Evolutionary conservation across 1,140 invertebrate species (phyloP), one percentile per base, ranked within the genome.

Genomic region (Brachionus angularis): DNA sequence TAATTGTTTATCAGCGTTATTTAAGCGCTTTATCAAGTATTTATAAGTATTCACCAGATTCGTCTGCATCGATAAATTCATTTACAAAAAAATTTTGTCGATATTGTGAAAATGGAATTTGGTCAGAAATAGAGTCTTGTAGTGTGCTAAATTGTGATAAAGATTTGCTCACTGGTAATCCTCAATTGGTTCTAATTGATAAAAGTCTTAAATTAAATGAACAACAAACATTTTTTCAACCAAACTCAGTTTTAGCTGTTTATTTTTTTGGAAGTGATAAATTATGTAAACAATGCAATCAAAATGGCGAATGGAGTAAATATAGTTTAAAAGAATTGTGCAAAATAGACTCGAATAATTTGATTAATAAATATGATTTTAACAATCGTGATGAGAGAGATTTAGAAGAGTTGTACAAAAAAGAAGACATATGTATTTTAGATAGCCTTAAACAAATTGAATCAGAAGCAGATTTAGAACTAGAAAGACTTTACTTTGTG

Each of bases 231-330:
- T 47, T 29, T 7, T 67, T 67, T 18, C 34, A 34, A 31, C 14
- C 62, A 16, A 34, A 36, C 29, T 67, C 62, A 12, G 62, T 67
- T 14, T 16, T 67, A 8, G 62, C 62, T 50, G 23, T 67, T n/a
- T 67, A 67, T 23, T 27, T 31, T 8, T 67, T 67, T 47, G 62
- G 39, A 4, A 50, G 12, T 46, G 62, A 46, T 10, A 67, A 67
- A 33, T 67, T 47, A 16, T 67, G 62, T 21, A 67, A 67, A 50
- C 29, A 33, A 34, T 67, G 62, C n/a, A 16, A 67, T 2, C 5
- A 46, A 50, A 67, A 47, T 36, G 62, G 62, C 18, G 62, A 67
- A 31, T 67, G 62, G 62, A 67, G 62, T 42, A 46, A 50, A n/a
- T 67, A 49, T 23, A 47, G 39, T 34, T 47, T 34, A 27, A 16